Percentiles rank a stretch among this genome's conserved stretches.
Conservation (phyloP, 2,888 invertebrate genomes). For the Polydrusus cervinus region DNA sequence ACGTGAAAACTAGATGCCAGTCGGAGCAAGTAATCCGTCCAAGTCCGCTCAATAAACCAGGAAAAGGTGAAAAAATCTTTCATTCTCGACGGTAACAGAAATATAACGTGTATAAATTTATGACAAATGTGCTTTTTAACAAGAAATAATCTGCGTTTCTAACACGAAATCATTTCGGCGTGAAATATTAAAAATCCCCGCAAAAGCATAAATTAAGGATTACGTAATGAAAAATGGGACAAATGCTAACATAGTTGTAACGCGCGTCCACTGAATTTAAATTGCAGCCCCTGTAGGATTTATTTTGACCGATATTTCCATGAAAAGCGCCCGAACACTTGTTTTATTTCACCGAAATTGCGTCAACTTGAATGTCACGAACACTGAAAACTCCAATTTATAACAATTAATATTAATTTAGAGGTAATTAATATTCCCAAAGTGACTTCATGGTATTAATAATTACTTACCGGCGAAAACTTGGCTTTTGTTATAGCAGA, state of each 20-base stretch:
- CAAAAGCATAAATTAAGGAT: slow-evolving; percentile 50
- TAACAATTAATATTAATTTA: slow-evolving; percentile 50
- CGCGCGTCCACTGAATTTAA: slow-evolving; percentile 50
- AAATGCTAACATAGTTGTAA: slow-evolving; percentile 52
- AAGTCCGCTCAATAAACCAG: no score
- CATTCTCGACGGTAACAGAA: background rate
- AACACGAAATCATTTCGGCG: background rate
- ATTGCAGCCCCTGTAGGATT: slow-evolving; percentile 29
- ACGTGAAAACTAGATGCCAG: no score
- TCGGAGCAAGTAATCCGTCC: no score
- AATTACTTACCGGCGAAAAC: slow-evolving; percentile 30
- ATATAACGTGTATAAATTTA: background rate
- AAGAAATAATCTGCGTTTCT: background rate
- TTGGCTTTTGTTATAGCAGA: slow-evolving; percentile 19
- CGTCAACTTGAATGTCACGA: slow-evolving; percentile 27
- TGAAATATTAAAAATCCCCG: slow-evolving; percentile 43
- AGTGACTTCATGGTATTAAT: slow-evolving; percentile 42
- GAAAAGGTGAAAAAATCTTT: no score
- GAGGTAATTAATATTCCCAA: slow-evolving; percentile 44
- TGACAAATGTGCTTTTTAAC: background rate
- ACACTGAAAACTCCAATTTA: slow-evolving; percentile 45
- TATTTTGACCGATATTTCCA: slow-evolving; percentile 15
- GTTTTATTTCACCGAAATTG: slow-evolving; percentile 33
- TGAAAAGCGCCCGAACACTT: slow-evolving; percentile 13
- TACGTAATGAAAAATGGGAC: slow-evolving; percentile 53